A percentile compares a stretch with the other conserved stretches of the same genome.
phyloP scores from a whole-genome alignment of 92 coral and sea anemone species.

The Epizoanthus stellaris region DNA sequence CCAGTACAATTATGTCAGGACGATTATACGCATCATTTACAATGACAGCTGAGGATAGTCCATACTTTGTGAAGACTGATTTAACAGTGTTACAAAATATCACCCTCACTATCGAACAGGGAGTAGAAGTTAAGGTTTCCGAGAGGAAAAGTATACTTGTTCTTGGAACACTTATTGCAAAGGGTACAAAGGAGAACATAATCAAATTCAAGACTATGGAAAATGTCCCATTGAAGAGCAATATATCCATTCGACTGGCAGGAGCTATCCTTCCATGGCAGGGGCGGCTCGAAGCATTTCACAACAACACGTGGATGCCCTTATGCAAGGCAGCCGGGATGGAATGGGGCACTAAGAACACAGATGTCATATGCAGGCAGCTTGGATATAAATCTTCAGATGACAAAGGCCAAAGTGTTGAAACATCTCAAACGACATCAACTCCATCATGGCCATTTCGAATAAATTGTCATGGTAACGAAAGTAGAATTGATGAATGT shows the following conservation, averaged over 20 bases:
- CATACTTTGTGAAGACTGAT: constrained; percentile 66
- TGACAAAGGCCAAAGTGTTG: not conserved
- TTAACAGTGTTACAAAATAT: constrained; percentile 58
- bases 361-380: constrained; percentile 49
- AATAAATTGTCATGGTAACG: constrained; percentile 63
- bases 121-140: constrained; percentile 58
- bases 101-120: constrained; percentile 67
- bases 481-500: constrained; percentile 53
- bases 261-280: constrained; percentile 71
- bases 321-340: constrained; percentile 14
- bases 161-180: constrained; percentile 65
- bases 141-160: constrained; percentile 68
- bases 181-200: constrained; percentile 53
- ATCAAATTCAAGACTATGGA: constrained; percentile 51
- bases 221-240: not conserved
- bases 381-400: constrained; percentile 48
- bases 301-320: constrained; percentile 58
- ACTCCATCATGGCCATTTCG: constrained; percentile 45
- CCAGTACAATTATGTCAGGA: constrained; percentile 48
- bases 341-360: not conserved
- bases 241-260: constrained; percentile 54
- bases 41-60: constrained; percentile 57
- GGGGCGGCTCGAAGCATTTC: constrained; percentile 56
- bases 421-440: not conserved
- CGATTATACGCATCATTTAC: constrained; percentile 52